phyloP scores from a whole-genome alignment of 2,888 invertebrate genomes.

The Cerastoderma edule region DNA sequence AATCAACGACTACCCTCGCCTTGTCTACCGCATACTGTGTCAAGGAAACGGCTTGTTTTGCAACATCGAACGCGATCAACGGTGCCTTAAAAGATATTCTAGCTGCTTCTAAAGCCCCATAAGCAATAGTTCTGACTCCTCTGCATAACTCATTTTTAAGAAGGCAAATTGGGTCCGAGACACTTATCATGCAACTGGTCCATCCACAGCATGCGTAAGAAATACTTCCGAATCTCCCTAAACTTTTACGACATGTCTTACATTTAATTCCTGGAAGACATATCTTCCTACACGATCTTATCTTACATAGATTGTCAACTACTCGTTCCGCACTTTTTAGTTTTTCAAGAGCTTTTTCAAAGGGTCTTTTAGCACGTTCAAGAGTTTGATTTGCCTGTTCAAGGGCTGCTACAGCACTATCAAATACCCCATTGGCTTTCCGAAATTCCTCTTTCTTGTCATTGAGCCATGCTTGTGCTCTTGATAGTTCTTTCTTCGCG shows the following conservation, averaged over 20 bases:
- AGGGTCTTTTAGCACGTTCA: slow-evolving; percentile 58
- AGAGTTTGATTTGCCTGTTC: slow-evolving; percentile 49
- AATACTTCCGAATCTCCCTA: too few species aligned
- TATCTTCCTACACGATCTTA: slow-evolving; percentile 39
- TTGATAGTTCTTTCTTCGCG: slow-evolving; percentile 39
- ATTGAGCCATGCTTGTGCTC: slow-evolving; percentile 50
- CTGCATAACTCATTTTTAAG: slow-evolving; percentile 41
- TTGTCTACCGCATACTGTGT: slow-evolving; percentile 57
- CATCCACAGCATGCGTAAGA: slow-evolving; percentile 47
- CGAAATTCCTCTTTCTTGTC: slow-evolving; percentile 38
- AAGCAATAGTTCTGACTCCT: slow-evolving; percentile 42
- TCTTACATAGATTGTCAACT: slow-evolving; percentile 59
- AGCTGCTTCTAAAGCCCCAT: slow-evolving; percentile 51
- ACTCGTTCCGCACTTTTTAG: slow-evolving; percentile 47
- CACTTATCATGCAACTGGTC: slow-evolving; percentile 48
- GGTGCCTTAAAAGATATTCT: slow-evolving; percentile 46
- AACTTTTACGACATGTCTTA: slow-evolving; percentile 31
- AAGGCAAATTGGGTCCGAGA: slow-evolving; percentile 50
- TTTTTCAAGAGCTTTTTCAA: slow-evolving; percentile 41
- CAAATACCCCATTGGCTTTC: slow-evolving; percentile 47
- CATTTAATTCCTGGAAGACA: slow-evolving; percentile 56
- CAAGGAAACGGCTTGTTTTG: slow-evolving; percentile 43
- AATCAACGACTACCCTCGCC: slow-evolving; percentile 41
- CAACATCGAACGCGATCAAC: slow-evolving; percentile 51
- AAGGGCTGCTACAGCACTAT: slow-evolving; percentile 43